These are phyloP conservation scores for Pseudochirops corinnae DNA, from an alignment of 2,797 vertebrate species.

Conservation along the genomic window DNA sequence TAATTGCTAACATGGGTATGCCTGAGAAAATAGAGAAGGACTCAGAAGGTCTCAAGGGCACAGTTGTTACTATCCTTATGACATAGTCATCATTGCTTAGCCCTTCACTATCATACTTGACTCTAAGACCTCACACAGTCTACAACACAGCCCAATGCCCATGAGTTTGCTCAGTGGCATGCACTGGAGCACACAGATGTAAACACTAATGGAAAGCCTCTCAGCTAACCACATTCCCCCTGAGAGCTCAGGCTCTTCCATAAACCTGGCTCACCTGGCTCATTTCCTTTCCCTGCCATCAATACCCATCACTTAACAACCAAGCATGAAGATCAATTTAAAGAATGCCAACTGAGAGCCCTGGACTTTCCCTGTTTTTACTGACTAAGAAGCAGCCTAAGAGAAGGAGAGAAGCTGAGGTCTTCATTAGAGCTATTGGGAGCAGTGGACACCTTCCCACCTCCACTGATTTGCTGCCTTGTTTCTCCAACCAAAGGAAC, in stretches of 20 bases:
- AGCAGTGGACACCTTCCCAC: background rate
- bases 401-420: background rate
- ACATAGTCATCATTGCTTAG: background rate
- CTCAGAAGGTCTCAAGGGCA: background rate
- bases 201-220: background rate
- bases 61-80: background rate
- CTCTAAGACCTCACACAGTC: background rate
- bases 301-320: background rate
- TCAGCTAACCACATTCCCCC: background rate
- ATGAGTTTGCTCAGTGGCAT: background rate
- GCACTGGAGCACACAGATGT: background rate
- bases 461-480: background rate
- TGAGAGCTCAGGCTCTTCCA: background rate
- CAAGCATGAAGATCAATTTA: background rate
- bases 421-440: background rate
- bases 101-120: background rate
- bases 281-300: background rate
- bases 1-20: background rate
- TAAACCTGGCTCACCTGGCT: background rate
- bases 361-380: background rate
- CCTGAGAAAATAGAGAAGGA: background rate
- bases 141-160: background rate
- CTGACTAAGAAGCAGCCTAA: background rate
- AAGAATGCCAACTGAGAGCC: background rate
- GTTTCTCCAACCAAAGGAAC: background rate